Percentiles rank a stretch among this genome's conserved stretches.
Evolutionary conservation across 2,113 vertebrate genomes (phyloP).

Genomic region (Anarrhichthys ocellatus): DNA sequence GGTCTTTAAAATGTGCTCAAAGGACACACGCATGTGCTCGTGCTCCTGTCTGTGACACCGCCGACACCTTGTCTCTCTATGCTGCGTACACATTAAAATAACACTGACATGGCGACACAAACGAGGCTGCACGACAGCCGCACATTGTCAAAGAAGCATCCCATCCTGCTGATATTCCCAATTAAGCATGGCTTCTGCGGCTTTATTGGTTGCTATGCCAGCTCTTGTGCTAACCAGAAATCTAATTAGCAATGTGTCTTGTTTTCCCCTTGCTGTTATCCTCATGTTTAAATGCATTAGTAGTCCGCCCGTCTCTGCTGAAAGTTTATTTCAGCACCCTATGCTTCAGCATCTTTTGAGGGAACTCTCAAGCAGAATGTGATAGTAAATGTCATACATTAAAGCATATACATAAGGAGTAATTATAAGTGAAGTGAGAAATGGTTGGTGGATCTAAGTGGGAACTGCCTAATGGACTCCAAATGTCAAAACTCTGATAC

Average conservation of each 20-base stretch:
- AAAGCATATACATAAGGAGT: neutral
- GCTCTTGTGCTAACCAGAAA: constrained; percentile 52
- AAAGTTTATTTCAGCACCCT: neutral
- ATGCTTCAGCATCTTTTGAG: neutral
- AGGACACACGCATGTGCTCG: constrained; percentile 13
- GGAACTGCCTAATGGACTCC: constrained; percentile 22
- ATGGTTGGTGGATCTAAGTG: neutral
- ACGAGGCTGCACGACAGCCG: neutral
- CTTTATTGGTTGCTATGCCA: constrained; percentile 63
- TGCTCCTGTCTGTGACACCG: constrained; percentile 22
- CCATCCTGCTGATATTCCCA: constrained; percentile 43
- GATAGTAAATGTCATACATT: neutral
- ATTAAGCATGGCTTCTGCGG: constrained; percentile 49
- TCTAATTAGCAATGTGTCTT: constrained; percentile 64
- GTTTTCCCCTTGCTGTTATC: constrained; percentile 32
- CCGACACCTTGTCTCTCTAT: constrained; percentile 35
- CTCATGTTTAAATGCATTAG: constrained; percentile 49
- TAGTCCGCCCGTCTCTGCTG: constrained; percentile 32
- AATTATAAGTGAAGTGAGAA: neutral
- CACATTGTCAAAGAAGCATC: constrained; percentile 24
- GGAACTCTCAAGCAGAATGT: neutral
- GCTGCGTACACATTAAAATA: constrained; percentile 33
- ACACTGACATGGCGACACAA: neutral
- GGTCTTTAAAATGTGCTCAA: constrained; percentile 57
- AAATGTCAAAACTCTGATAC: constrained; percentile 38